Conservation (phyloP, 1,140 invertebrate genomes). For the Charaxes varanes region DNA sequence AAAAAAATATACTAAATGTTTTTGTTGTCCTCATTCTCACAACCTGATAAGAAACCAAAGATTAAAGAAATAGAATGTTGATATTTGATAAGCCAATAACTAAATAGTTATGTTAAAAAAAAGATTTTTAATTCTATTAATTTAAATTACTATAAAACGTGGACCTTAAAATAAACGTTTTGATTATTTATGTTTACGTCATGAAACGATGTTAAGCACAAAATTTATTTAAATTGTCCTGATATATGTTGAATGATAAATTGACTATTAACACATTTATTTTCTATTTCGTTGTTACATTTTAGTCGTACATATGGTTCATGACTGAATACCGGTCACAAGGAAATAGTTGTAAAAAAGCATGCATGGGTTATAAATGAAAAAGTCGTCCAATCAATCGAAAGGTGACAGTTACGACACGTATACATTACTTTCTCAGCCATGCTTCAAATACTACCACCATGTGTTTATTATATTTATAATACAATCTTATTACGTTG, state of each 20-base stretch:
- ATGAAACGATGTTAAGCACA: no score
- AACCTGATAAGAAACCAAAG: slow-evolving; percentile 12
- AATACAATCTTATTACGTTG: slow-evolving; percentile 35
- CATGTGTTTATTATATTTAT: slow-evolving; percentile 47
- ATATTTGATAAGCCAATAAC: slow-evolving; percentile 17
- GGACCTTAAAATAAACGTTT: no score
- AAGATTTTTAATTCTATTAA: no score
- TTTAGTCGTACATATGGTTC: no score
- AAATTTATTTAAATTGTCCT: no score
- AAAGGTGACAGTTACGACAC: slow-evolving; percentile 31
- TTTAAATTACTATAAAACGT: no score
- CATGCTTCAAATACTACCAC: slow-evolving; percentile 29
- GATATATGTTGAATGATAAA: no score
- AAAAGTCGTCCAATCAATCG: slow-evolving; percentile 22
- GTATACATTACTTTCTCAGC: slow-evolving; percentile 35
- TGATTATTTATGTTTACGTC: no score
- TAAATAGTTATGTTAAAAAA: no score
- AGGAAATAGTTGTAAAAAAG: slow-evolving; percentile 16
- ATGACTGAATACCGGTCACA: no score
- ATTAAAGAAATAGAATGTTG: slow-evolving; percentile 10
- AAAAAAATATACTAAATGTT: slow-evolving; percentile 3
- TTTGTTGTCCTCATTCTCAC: slow-evolving; percentile 16
- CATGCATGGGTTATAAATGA: slow-evolving; percentile 22
- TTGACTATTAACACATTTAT: no score
- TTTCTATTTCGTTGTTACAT: no score